Percentiles rank a stretch among this genome's conserved stretches.
Evolutionary conservation across 2,888 invertebrate genomes (phyloP).

Genomic region (Lobophora halterata): DNA sequence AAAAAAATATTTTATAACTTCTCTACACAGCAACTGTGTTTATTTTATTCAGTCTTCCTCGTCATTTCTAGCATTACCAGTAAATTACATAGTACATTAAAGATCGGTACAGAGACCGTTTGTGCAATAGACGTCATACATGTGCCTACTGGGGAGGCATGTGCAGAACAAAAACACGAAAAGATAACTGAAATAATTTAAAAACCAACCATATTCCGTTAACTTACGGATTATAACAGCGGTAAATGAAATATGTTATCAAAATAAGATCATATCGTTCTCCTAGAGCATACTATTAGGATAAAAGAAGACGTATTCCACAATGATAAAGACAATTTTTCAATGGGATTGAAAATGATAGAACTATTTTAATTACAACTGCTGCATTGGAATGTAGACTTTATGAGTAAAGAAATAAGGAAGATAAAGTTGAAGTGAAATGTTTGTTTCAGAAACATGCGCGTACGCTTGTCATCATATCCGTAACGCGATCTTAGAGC

Average conservation of each 20-base stretch:
- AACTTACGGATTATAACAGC: background rate
- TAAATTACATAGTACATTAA: conserved; percentile 44
- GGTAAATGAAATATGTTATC: conserved; percentile 4
- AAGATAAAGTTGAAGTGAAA: background rate
- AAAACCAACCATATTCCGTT: conserved; percentile 2
- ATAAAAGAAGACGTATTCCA: conserved; percentile 15
- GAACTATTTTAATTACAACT: background rate
- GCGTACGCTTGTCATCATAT: conserved; percentile 67
- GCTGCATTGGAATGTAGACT: background rate
- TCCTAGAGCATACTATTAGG: conserved; percentile 3
- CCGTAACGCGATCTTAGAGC: conserved; percentile 56
- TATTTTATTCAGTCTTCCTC: conserved; percentile 15
- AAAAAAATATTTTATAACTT: too few relatives aligned
- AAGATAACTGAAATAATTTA: conserved; percentile 3
- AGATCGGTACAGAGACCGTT: conserved; percentile 48
- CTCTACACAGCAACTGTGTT: too few relatives aligned
- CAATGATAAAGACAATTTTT: conserved; percentile 11
- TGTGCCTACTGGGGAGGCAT: conserved; percentile 51
- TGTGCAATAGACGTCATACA: conserved; percentile 49
- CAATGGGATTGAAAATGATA: background rate
- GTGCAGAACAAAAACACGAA: conserved; percentile 34
- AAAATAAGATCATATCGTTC: conserved; percentile 13
- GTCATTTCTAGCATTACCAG: conserved; percentile 26
- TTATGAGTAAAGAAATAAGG: background rate
- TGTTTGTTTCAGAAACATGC: conserved; percentile 34